A percentile compares a stretch with the other conserved stretches of the same genome.
phyloP scores from a whole-genome alignment of 2,888 invertebrate species.

The Temnothorax ravouxi region DNA sequence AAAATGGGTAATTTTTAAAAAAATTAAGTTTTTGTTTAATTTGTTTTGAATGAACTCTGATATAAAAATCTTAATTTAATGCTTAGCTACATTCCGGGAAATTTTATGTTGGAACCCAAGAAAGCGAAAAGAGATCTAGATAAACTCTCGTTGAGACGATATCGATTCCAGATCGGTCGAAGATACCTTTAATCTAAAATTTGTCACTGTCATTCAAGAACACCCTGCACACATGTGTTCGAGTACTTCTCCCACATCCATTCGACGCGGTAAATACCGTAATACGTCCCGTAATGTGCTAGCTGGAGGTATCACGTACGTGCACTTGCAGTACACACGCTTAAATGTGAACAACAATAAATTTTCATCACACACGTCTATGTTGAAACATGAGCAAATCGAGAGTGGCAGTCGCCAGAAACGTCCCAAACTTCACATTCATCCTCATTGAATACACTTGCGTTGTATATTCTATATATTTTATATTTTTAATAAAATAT shows the following conservation, averaged over 20 bases:
- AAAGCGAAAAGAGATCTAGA: not conserved
- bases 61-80: slow-evolving; percentile 5
- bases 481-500: not conserved
- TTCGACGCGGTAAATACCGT: slow-evolving; percentile 36
- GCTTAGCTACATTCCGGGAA: not conserved
- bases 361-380: slow-evolving; percentile 70
- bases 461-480: not conserved
- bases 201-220: slow-evolving; percentile 41
- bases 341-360: slow-evolving; percentile 67
- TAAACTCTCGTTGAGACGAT: not conserved
- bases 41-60: not conserved
- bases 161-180: not conserved
- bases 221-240: not conserved
- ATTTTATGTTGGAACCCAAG: not conserved
- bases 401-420: slow-evolving; percentile 18
- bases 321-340: slow-evolving; percentile 75
- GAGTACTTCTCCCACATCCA: slow-evolving; percentile 22
- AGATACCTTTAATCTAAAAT: slow-evolving; percentile 7
- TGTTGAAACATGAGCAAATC: slow-evolving; percentile 61
- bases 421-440: not conserved
- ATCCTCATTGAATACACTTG: not conserved
- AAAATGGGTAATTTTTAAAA: not conserved
- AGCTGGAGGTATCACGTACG: slow-evolving; percentile 68
- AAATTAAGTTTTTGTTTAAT: not conserved
- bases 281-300: slow-evolving; percentile 58